A percentile compares a stretch with the other conserved stretches of the same genome.
Conservation (phyloP, 1,140 invertebrate species). For the Rhysida immarginata region DNA sequence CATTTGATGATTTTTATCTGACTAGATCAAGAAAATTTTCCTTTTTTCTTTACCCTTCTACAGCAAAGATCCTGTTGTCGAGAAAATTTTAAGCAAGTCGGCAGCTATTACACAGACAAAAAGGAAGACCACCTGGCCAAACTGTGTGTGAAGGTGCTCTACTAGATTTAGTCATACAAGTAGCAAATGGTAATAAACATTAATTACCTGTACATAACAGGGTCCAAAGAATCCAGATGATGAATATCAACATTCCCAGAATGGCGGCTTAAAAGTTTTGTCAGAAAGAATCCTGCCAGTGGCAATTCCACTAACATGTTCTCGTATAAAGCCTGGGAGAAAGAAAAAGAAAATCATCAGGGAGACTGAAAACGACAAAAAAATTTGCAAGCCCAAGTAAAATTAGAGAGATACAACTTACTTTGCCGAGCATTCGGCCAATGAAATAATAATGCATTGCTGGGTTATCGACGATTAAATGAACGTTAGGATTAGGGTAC, state of each 20-base stretch:
- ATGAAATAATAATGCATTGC: conserved; percentile 89
- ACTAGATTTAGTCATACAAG: no score
- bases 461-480: conserved; percentile 65
- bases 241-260: conserved; percentile 74
- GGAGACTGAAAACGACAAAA: not conserved
- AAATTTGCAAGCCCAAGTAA: not conserved
- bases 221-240: conserved; percentile 83
- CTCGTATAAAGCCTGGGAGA: conserved; percentile 71
- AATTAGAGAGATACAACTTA: conserved; percentile 22
- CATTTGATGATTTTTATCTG: no score
- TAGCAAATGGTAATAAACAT: no score
- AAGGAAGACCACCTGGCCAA: no score
- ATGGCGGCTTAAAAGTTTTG: conserved; percentile 60
- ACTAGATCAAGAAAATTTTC: no score
- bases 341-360: not conserved
- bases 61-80: no score
- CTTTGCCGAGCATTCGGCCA: conserved; percentile 85
- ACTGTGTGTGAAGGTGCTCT: no score
- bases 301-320: conserved; percentile 87
- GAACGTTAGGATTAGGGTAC: conserved; percentile 87
- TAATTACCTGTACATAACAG: conserved; percentile 56
- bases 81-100: no score
- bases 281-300: conserved; percentile 81
- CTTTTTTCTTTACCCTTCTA: no score
- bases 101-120: no score